phyloP scores from a whole-genome alignment of 2,113 vertebrate genomes.

The Ursus arctos region DNA sequence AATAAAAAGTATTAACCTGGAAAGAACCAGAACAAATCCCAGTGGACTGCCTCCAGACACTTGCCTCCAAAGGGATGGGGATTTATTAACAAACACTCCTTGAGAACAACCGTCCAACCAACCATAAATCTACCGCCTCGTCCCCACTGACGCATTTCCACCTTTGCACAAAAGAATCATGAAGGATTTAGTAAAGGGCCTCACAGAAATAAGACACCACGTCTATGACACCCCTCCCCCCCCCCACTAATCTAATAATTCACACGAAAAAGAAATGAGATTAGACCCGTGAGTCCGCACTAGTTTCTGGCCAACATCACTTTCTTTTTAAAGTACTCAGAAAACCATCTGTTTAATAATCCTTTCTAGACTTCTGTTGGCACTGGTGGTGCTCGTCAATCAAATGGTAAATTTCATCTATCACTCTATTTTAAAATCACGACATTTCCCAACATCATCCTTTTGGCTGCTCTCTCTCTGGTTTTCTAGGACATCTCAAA shows the following conservation, averaged over 20 bases:
- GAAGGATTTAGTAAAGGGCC: conserved; percentile 13
- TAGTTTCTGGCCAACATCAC: conserved; percentile 6
- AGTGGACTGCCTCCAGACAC: not conserved
- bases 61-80: not conserved
- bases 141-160: not conserved
- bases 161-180: not conserved
- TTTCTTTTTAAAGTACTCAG: conserved; percentile 55
- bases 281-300: not conserved
- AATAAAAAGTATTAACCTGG: conserved; percentile 46
- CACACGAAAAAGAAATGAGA: not conserved
- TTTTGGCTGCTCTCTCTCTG: not conserved
- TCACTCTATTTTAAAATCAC: conserved; percentile 41
- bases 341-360: conserved; percentile 71
- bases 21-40: conserved; percentile 42
- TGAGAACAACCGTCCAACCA: not conserved
- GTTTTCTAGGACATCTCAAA: not conserved
- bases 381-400: not conserved
- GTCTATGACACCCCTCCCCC: not conserved
- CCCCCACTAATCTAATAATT: not conserved
- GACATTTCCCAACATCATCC: not conserved
- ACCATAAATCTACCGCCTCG: not conserved
- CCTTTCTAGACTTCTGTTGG: conserved; percentile 56
- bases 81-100: conserved; percentile 20
- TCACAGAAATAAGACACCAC: not conserved
- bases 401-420: conserved; percentile 56